Evolutionary conservation across 2,113 vertebrate species (phyloP).

Genomic region (Leucosticte australis): DNA sequence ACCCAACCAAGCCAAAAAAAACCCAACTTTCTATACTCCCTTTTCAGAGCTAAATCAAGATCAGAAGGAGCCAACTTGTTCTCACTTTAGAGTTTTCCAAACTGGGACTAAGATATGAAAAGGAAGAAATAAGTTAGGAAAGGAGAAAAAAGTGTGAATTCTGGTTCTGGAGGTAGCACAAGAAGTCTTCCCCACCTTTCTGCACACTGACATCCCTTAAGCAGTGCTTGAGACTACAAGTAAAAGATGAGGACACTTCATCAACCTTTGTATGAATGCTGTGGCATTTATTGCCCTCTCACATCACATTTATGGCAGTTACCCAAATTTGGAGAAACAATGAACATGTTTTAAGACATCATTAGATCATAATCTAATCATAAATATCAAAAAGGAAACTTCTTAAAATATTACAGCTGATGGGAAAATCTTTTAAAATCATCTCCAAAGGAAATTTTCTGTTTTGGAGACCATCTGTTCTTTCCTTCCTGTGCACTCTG

Average conservation of each 20-base stretch:
- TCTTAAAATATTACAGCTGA: constrained; percentile 31
- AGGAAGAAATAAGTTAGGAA: not conserved
- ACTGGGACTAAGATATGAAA: not conserved
- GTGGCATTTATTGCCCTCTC: not conserved
- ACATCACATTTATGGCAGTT: not conserved
- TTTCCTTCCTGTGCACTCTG: not conserved
- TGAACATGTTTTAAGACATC: not conserved
- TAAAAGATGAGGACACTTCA: not conserved
- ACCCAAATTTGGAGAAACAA: constrained; percentile 6
- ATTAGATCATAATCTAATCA: constrained; percentile 28
- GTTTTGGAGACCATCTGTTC: constrained; percentile 7
- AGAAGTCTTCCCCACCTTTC: not conserved
- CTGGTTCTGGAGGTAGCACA: not conserved
- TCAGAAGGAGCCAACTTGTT: not conserved
- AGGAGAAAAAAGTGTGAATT: not conserved
- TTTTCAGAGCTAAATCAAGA: not conserved
- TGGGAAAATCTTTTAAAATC: constrained; percentile 36
- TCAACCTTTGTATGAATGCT: not conserved
- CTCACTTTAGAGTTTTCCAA: not conserved
- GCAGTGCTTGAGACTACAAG: not conserved
- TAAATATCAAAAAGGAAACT: constrained; percentile 34
- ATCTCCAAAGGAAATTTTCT: constrained; percentile 49
- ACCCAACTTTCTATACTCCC: not conserved
- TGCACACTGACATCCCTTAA: not conserved
- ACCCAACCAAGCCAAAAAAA: not conserved